These are phyloP conservation scores for Bombus impatiens DNA, from an alignment of 1,140 invertebrate genomes.

Conservation along the genomic window DNA sequence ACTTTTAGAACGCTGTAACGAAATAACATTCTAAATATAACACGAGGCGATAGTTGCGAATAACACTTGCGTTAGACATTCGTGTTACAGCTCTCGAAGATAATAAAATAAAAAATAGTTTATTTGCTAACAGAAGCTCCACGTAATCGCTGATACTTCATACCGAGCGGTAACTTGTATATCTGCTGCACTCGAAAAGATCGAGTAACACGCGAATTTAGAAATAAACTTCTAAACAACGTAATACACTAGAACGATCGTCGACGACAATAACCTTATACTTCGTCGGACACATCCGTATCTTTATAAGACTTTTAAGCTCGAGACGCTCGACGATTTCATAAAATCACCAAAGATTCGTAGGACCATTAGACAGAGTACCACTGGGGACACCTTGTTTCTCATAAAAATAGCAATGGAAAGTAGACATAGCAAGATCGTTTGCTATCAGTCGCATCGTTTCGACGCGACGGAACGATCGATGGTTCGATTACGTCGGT, in stretches of 20 bases:
- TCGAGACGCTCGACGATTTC: background rate
- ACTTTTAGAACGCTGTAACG: background rate
- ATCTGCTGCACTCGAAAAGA: background rate
- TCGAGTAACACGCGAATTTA: background rate
- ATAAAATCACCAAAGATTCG: background rate
- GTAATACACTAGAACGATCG: background rate
- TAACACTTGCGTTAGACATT: too few relatives aligned
- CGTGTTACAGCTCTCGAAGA: background rate
- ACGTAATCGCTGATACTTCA: background rate
- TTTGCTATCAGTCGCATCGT: conserved; percentile 22
- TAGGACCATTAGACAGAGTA: background rate
- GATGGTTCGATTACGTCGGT: conserved; percentile 29
- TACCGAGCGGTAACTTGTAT: background rate
- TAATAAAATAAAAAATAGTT: background rate
- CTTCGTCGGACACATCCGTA: too few relatives aligned
- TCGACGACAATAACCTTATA: background rate
- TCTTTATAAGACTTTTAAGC: too few relatives aligned
- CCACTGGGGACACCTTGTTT: background rate
- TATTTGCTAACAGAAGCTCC: background rate
- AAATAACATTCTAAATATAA: background rate
- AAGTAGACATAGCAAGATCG: conserved; percentile 21
- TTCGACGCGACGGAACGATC: conserved; percentile 22
- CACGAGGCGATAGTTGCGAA: background rate
- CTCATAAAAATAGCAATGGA: background rate
- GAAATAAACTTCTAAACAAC: background rate